phyloP scores from a whole-genome alignment of 2,113 vertebrate genomes.

The Raphicerus campestris region DNA sequence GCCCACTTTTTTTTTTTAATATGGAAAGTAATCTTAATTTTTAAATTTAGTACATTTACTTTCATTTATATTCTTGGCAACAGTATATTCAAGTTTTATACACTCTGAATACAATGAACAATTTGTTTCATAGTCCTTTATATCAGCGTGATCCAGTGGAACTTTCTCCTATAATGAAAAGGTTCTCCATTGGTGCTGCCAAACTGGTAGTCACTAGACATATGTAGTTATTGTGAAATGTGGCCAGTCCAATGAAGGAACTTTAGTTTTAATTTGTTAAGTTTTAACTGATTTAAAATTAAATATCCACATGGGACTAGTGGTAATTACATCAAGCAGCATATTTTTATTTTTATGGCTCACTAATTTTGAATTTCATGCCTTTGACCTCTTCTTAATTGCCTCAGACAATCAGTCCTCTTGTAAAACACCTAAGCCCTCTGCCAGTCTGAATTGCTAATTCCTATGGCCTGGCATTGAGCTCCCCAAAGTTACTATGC shows the following conservation, averaged over 20 bases:
- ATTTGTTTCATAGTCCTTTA: background rate
- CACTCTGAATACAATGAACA: background rate
- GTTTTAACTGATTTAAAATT: background rate
- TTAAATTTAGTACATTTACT: background rate
- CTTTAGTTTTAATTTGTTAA: background rate
- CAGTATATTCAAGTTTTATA: background rate
- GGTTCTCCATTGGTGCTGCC: background rate
- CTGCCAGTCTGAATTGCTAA: background rate
- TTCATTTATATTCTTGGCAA: background rate
- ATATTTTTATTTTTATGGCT: background rate
- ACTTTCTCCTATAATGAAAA: background rate
- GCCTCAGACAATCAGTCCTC: background rate
- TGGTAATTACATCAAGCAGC: background rate
- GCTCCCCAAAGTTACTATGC: background rate
- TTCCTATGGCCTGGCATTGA: rapidly evolving
- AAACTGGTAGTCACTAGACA: background rate
- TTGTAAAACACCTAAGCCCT: background rate
- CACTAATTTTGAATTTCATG: background rate
- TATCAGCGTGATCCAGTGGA: background rate
- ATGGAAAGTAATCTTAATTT: background rate
- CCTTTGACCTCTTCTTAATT: background rate
- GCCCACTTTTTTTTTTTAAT: background rate
- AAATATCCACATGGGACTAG: background rate
- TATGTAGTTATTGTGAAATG: background rate
- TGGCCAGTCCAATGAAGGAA: background rate